Base-by-base conservation (phyloP, 2,797 vertebrate genomes). In the Xyrichtys novacula region DNA sequence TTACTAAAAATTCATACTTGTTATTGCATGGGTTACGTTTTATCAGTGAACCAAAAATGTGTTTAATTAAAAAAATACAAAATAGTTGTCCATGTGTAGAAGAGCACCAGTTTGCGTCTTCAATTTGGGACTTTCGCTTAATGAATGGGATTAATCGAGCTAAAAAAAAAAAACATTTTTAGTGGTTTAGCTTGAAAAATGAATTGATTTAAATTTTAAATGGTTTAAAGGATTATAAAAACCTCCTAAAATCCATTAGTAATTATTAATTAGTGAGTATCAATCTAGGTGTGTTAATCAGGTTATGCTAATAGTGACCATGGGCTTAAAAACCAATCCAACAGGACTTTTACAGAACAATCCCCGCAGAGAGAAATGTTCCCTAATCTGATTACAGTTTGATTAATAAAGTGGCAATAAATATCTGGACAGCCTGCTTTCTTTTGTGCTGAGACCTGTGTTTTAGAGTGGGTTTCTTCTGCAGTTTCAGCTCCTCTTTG, bases 261-360 rank as follows among this genome's bases (percentile, higher is more conserved):
- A 16, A 58, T 23, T 31, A 22, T 23, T 38, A 48, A 26, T 61
- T 20, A 68, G 44, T 46, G 9, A 52, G 36, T 8, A 71, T 28
- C 46, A 16, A 52, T 53, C 19, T 9, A 25, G 20, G 52, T 68
- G 68, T 63, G 47, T 28, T 76, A 71, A 76, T 53, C 48, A 48
- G 47, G 48, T 71, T 71, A 60, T 34, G 49, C 43, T 73, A 64
- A 76, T 74, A 28, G 28, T 28, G 50, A 70, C 71, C 48, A 49
- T 22, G 50, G 58, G 31, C 20, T 74, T 58, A 68, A 54, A 54
- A 61, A 53, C 36, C 55, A 83, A 65, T 76, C 71, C 12, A 5
- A 58, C 5, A 7, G 29, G n/a, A 36, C 40, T 28, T 47, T 40
- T 31, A 29, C 46, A 56, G 26, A 71, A 67, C 23, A 59, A 39